A percentile compares a stretch with the other conserved stretches of the same genome.
Evolutionary conservation across 2,797 vertebrate species (phyloP).

Genomic region (Aphelocoma californica): DNA sequence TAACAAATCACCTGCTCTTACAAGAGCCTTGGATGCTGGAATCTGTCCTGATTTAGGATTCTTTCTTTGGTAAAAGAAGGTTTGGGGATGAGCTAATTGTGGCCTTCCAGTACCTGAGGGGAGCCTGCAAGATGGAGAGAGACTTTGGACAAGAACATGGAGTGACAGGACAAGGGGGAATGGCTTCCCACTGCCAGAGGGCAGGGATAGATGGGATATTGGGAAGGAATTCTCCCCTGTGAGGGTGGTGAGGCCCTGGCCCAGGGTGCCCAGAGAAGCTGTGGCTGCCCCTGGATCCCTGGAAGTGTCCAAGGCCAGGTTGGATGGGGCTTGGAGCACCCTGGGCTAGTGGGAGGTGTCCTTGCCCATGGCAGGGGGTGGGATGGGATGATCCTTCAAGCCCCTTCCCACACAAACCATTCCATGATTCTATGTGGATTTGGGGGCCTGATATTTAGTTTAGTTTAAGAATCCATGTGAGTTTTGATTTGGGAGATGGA

Average conservation of each 20-base stretch:
- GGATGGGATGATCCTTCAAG: not conserved
- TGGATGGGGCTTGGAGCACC: fast-evolving
- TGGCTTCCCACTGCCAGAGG: not conserved
- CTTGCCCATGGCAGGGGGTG: fast-evolving
- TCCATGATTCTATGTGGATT: not conserved
- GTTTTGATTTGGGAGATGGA: not conserved
- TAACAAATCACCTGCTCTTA: not conserved
- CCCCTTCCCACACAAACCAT: not conserved
- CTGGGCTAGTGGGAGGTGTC: fast-evolving
- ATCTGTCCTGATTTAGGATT: not conserved
- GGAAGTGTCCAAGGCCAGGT: not conserved
- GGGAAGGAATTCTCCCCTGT: fast-evolving
- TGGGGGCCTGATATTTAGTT: not conserved
- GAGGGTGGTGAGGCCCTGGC: not conserved
- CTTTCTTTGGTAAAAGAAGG: not conserved
- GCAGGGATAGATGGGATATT: not conserved
- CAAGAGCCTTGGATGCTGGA: not conserved
- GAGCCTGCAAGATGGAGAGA: not conserved
- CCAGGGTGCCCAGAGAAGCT: fast-evolving
- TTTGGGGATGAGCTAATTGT: not conserved
- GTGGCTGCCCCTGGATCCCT: not conserved
- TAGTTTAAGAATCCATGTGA: not conserved
- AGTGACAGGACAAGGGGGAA: not conserved
- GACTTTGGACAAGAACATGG: not conserved
- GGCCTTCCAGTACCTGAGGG: not conserved